These are phyloP conservation scores for Prionace glauca DNA, from an alignment of 2,797 vertebrate species.

Conservation along the genomic window DNA sequence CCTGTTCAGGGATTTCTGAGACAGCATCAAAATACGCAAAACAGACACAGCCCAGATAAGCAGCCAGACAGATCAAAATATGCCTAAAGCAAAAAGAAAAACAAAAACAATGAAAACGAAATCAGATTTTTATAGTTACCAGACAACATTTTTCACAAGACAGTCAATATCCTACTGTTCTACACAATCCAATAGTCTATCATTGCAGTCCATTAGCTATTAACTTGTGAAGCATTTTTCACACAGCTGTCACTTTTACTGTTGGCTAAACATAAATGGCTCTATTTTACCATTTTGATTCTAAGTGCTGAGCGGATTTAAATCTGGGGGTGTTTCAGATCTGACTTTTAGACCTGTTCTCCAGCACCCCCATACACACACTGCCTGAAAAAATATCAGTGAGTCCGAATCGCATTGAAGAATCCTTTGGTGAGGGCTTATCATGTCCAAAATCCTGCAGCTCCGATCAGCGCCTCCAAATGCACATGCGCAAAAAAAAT, in stretches of 20 bases:
- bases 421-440: no score
- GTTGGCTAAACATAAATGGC: background rate
- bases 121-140: background rate
- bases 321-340: no score
- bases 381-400: no score
- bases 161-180: background rate
- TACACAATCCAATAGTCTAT: background rate
- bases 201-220: background rate
- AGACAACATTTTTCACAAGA: background rate
- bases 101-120: background rate
- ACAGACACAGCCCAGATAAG: constrained; percentile 91
- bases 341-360: no score
- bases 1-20: constrained; percentile 88
- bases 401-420: no score
- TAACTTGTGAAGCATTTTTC: background rate
- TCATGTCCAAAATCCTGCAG: no score
- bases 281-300: no score
- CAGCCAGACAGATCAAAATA: constrained; percentile 88
- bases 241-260: background rate
- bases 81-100: constrained; percentile 65
- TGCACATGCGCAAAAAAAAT: no score
- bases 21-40: constrained; percentile 93
- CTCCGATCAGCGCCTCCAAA: no score
- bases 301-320: no score
- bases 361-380: no score